These are phyloP conservation scores for Drosophila mojavensis DNA, from an alignment of 1,140 invertebrate species.

Conservation along the genomic window DNA sequence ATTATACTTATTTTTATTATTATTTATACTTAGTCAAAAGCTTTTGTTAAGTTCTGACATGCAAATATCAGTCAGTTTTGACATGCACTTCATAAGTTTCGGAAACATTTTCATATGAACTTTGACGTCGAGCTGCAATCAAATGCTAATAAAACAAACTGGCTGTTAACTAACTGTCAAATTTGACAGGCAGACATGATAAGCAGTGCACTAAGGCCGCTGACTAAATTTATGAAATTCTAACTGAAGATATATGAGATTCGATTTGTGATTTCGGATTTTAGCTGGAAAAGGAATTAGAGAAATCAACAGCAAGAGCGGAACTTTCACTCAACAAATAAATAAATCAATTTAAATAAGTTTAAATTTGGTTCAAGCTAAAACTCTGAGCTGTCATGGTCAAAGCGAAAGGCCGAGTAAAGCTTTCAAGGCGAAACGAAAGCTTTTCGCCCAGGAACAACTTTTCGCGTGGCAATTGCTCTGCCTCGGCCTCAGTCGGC, in stretches of 20 bases:
- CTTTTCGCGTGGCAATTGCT: slow-evolving; percentile 51
- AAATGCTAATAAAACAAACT: no score
- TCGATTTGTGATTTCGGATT: not conserved
- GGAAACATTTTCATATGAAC: no score
- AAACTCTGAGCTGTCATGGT: not conserved
- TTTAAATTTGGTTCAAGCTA: no score
- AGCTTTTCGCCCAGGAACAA: slow-evolving; percentile 48
- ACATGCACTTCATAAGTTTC: no score
- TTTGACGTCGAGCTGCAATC: no score
- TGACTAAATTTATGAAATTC: not conserved
- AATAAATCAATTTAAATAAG: no score
- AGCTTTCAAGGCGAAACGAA: not conserved
- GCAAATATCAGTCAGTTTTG: no score
- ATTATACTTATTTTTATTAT: no score
- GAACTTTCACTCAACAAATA: slow-evolving; percentile 20
- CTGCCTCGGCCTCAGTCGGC: not conserved
- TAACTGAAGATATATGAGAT: not conserved
- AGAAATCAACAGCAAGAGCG: slow-evolving; percentile 20
- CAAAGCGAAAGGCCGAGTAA: not conserved
- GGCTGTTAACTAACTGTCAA: not conserved
- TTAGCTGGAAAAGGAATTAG: not conserved
- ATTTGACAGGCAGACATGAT: not conserved
- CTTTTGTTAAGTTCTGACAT: no score
- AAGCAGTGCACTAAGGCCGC: not conserved
- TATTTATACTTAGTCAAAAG: no score